These are phyloP conservation scores for Chromobotia macracanthus DNA, from an alignment of 2,797 vertebrate species.

Conservation along the genomic window DNA sequence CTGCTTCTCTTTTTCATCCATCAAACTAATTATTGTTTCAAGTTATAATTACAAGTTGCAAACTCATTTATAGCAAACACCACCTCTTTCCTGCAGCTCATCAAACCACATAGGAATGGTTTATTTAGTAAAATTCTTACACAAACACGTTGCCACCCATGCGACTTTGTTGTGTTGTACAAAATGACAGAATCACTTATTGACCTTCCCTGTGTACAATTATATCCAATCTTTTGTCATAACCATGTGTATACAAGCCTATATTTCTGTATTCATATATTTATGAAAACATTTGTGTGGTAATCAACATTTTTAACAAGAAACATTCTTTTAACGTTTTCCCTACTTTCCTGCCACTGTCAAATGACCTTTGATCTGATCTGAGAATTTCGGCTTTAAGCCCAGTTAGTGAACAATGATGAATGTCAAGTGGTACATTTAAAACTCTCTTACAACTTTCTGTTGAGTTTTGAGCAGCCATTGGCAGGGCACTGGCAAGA, in stretches of 20 bases:
- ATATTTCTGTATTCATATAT: neutral
- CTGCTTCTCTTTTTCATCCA: conserved; percentile 48
- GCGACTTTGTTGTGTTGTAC: neutral
- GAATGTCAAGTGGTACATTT: conserved; percentile 37
- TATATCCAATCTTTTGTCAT: neutral
- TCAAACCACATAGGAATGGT: conserved; percentile 52
- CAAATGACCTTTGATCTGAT: neutral
- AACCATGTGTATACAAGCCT: neutral
- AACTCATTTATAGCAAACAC: conserved; percentile 62
- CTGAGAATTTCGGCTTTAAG: conserved; percentile 20
- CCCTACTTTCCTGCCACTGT: neutral
- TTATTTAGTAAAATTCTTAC: conserved; percentile 56
- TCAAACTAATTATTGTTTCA: conserved; percentile 60
- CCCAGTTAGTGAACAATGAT: conserved; percentile 13
- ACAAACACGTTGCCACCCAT: neutral
- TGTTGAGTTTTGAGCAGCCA: conserved; percentile 1
- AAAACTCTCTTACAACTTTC: neutral
- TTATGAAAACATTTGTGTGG: neutral
- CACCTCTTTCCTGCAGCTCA: conserved; percentile 54
- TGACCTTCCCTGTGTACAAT: neutral
- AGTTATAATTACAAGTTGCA: conserved; percentile 57
- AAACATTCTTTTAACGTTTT: conserved; percentile 3
- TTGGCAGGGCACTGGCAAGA: conserved; percentile 66
- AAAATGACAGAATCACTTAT: neutral
- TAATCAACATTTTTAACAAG: neutral